These are phyloP conservation scores for Laupala kohalensis DNA, from an alignment of 1,140 invertebrate genomes.

Conservation along the genomic window DNA sequence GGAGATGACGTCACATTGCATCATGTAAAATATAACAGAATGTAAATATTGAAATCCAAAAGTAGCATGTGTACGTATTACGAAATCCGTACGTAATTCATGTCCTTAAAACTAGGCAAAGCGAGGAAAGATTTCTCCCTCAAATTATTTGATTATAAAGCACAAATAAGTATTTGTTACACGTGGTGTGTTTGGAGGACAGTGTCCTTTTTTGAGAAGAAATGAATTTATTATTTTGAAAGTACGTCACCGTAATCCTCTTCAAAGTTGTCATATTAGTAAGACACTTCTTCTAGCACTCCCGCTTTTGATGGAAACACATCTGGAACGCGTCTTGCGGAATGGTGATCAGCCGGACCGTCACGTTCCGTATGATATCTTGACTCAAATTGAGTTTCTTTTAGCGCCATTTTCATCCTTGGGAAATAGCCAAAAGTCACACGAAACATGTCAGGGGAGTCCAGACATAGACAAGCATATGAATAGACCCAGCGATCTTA, in stretches of 20 bases:
- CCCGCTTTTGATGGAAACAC: not conserved
- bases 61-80: no score
- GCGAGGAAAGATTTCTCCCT: no score
- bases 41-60: no score
- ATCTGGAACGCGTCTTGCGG: not conserved
- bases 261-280: not conserved
- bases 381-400: constrained; percentile 5
- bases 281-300: not conserved
- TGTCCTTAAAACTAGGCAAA: no score
- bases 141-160: no score
- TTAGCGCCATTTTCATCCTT: not conserved
- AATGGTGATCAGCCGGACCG: constrained; percentile 3
- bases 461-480: not conserved
- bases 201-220: not conserved
- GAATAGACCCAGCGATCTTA: no score
- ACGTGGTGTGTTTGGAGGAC: not conserved
- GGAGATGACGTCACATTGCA: no score
- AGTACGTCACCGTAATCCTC: not conserved
- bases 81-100: no score
- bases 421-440: constrained; percentile 1
- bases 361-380: constrained; percentile 6
- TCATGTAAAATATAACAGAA: no score
- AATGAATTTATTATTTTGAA: not conserved
- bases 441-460: not conserved
- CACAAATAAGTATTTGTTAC: no score